phyloP scores from a whole-genome alignment of 2,888 invertebrate species.

The Xylophagus ater region DNA sequence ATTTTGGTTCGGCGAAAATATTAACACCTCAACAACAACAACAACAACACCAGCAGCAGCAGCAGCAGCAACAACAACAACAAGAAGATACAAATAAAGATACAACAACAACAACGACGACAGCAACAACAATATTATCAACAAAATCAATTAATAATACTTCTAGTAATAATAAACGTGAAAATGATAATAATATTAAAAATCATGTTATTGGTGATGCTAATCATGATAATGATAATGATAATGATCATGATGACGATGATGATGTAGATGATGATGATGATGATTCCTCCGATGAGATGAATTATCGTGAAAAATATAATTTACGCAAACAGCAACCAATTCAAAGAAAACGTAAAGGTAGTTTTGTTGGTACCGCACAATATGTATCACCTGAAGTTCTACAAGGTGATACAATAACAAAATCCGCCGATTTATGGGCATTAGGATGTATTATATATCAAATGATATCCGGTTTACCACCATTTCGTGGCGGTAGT shows the following conservation, averaged over 20 bases:
- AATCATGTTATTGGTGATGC: conserved; percentile 18
- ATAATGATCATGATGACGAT: conserved; percentile 16
- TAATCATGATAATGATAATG: conserved; percentile 20
- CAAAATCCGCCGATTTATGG: conserved; percentile 86
- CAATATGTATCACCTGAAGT: conserved; percentile 98
- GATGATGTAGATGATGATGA: no score
- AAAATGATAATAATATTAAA: conserved; percentile 15
- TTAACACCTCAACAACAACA: conserved; percentile 2
- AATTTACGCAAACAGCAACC: conserved; percentile 4
- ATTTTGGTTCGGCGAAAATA: conserved; percentile 94
- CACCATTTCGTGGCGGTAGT: conserved; percentile 83
- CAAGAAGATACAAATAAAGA: background rate
- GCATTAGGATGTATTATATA: conserved; percentile 93
- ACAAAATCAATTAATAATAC: no score
- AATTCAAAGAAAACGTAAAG: conserved; percentile 41
- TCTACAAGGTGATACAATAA: conserved; percentile 64
- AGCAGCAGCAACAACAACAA: conserved; percentile 10
- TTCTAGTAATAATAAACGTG: background rate
- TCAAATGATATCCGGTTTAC: conserved; percentile 90
- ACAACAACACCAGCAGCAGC: conserved; percentile 6
- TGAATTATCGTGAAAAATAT: no score
- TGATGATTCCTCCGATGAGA: no score
- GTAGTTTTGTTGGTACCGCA: conserved; percentile 95
- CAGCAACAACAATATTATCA: no score
- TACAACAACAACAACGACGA: background rate